Percentiles rank a stretch among this genome's conserved stretches.
Evolutionary conservation across 2,888 invertebrate species (phyloP).

Genomic region (Cyclophora albipunctata): DNA sequence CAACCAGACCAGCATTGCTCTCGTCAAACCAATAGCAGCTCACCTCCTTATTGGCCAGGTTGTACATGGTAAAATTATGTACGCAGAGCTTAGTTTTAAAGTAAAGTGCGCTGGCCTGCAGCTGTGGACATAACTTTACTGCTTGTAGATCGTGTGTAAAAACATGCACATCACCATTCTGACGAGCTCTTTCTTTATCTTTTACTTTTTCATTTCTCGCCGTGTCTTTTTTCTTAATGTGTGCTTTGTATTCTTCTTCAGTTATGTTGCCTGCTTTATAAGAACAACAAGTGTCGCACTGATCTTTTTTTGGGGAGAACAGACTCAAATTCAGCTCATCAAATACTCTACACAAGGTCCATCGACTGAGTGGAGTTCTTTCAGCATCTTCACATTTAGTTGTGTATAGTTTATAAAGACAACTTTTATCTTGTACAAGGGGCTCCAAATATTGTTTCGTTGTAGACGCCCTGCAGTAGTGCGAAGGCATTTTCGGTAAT

Average conservation of each 20-base stretch:
- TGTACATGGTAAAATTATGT: constrained; percentile 29
- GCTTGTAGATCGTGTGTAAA: constrained; percentile 25
- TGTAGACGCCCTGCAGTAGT: too few species aligned
- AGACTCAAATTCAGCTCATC: not conserved
- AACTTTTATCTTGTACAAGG: too few species aligned
- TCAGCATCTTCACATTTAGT: not conserved
- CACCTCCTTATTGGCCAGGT: constrained; percentile 19
- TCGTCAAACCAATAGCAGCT: constrained; percentile 1
- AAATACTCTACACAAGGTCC: not conserved
- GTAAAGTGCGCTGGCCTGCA: constrained; percentile 26
- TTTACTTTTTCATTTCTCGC: constrained; percentile 15
- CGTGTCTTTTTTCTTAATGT: constrained; percentile 10
- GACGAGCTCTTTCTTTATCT: constrained; percentile 16
- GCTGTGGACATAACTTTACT: constrained; percentile 25
- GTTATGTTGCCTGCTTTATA: constrained; percentile 9
- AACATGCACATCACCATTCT: constrained; percentile 12
- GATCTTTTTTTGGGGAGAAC: not conserved
- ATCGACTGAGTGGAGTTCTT: too few species aligned
- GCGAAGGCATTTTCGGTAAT: too few species aligned
- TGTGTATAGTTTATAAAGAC: not conserved
- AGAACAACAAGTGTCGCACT: not conserved
- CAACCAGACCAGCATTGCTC: constrained; percentile 7
- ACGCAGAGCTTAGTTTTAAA: constrained; percentile 29
- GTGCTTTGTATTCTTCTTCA: not conserved
- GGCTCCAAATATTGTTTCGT: too few species aligned